Evolutionary conservation across 2,888 invertebrate genomes (phyloP).

Genomic region (Homarus gammarus): DNA sequence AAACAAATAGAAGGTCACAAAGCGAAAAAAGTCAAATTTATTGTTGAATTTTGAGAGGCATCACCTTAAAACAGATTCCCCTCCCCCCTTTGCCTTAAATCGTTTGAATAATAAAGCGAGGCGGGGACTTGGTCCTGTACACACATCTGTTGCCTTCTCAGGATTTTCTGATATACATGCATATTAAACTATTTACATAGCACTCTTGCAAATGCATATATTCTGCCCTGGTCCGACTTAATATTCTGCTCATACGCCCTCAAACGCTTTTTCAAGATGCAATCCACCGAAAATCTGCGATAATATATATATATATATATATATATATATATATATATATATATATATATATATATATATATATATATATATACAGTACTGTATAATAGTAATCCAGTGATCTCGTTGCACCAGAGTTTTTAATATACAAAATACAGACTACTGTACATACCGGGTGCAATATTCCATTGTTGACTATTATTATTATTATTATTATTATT

Average conservation of each 20-base stretch:
- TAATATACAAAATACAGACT: too few relatives aligned
- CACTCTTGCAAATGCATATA: background rate
- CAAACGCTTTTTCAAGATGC: background rate
- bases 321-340: conserved; percentile 47
- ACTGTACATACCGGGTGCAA: too few relatives aligned
- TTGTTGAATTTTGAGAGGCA: too few relatives aligned
- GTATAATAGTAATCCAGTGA: too few relatives aligned
- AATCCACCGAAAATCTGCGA: background rate
- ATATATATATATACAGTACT: conserved; percentile 47
- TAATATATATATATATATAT: conserved; percentile 47
- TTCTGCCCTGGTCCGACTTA: background rate
- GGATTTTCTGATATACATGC: conserved; percentile 4
- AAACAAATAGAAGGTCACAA: too few relatives aligned
- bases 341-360: conserved; percentile 44
- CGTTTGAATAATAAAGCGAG: too few relatives aligned
- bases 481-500: background rate
- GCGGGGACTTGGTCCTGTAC: too few relatives aligned
- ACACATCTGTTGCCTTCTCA: background rate
- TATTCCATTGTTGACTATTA: too few relatives aligned
- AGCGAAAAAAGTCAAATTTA: too few relatives aligned
- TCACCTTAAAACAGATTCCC: too few relatives aligned
- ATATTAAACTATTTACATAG: background rate
- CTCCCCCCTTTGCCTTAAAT: too few relatives aligned
- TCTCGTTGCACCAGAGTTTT: too few relatives aligned
- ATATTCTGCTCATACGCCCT: background rate